Evolutionary conservation across 2,113 vertebrate species (phyloP), one percentile per base, ranked within the genome.

Genomic region (Steatornis caripensis): DNA sequence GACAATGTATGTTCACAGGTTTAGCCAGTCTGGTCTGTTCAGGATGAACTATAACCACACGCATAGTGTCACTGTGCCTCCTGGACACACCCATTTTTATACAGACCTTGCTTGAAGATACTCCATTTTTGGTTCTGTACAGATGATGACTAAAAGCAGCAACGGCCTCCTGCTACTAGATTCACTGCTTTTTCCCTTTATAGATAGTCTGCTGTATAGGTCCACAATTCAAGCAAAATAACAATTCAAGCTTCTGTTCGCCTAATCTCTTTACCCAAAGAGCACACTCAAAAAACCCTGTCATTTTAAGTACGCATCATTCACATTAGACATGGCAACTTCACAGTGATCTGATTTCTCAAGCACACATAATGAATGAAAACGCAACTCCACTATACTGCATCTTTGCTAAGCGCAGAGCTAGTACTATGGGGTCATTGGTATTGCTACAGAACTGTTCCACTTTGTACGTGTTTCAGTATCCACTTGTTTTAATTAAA

Each of bases 61-160:
- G 86, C 70, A 70, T 95, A 96, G 93, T 95, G 96, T 93, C 96
- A 96, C 97, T 58, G 90, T 96, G 95, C 74, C 94, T 96, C 90
- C 89, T 60, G 95, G 98, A 97, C 98, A 98, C 98, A 98, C 98
- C 98, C 98, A 97, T 97, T 69, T 72, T 78, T 30, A 87, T 75
- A 93, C 7, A 62, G 93, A 93, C 77, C 82, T 91, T 91, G 43
- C 70, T 72, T 57, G 69, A 89, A 96, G 78, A 92, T 71, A 89
- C 39, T 93, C 91, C 91, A 91, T 87, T 96, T 96, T 93, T 92
- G 77, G 91, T 74, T 83, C 87, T 57, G 41, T 23, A 84, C 34
- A 54, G 61, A 89, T 20, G 41, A 86, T 10, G n/a, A 65, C 64
- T 71, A 72, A 53, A 92, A 27, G 32, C 39, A 91, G 4, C 2